Percentiles rank a stretch among this genome's conserved stretches.
phyloP scores from a whole-genome alignment of 2,888 invertebrate species.

The Andricus curvator region DNA sequence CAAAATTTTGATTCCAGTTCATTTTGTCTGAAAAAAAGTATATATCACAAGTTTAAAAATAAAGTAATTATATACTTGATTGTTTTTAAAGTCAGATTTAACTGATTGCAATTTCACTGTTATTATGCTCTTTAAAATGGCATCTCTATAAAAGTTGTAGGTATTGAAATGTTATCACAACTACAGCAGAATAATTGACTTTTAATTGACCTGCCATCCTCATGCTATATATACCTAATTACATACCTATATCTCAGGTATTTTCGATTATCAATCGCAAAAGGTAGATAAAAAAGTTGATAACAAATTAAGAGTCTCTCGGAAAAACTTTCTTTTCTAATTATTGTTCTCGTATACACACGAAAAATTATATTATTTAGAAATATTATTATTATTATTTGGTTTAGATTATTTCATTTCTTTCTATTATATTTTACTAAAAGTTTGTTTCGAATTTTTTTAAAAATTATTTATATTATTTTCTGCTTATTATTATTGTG shows the following conservation, averaged over 20 bases:
- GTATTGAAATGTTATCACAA: not conserved
- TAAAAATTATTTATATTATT: too few relatives aligned
- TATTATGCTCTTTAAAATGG: not conserved
- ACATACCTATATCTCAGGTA: not conserved
- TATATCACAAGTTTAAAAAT: too few relatives aligned
- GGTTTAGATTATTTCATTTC: too few relatives aligned
- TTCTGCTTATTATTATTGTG: too few relatives aligned
- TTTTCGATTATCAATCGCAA: not conserved
- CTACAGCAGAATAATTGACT: not conserved
- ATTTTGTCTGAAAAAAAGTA: not conserved
- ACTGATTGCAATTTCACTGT: not conserved
- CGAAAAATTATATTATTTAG: too few relatives aligned
- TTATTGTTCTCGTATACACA: too few relatives aligned
- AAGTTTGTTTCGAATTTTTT: too few relatives aligned
- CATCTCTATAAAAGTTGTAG: not conserved
- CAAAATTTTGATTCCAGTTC: too few relatives aligned
- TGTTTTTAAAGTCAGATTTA: too few relatives aligned
- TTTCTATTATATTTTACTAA: too few relatives aligned
- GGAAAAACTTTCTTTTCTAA: not conserved
- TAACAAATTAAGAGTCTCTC: not conserved
- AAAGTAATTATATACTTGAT: too few relatives aligned
- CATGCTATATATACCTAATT: not conserved
- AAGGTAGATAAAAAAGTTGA: not conserved
- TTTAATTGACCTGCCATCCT: not conserved
- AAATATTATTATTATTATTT: too few relatives aligned